These are phyloP conservation scores for Cinara cedri DNA, from an alignment of 2,888 invertebrate species.

Conservation along the genomic window DNA sequence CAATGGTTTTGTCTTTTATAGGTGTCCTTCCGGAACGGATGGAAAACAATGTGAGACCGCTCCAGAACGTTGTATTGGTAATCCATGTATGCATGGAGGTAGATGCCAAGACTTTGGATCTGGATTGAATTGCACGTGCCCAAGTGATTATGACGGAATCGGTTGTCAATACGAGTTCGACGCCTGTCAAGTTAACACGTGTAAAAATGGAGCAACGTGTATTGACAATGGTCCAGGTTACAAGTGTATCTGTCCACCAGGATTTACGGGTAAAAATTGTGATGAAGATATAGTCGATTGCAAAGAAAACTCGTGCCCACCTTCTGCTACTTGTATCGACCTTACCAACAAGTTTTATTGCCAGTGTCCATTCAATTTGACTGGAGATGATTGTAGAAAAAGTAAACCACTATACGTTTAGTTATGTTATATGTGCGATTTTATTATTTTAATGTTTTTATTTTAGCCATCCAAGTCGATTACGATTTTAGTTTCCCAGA, in stretches of 20 bases:
- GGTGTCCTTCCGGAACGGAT: slow-evolving; percentile 92
- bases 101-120: slow-evolving; percentile 95
- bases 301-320: slow-evolving; percentile 91
- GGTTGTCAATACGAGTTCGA: slow-evolving; percentile 94
- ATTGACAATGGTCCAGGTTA: slow-evolving; percentile 84
- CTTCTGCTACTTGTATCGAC: slow-evolving; percentile 90
- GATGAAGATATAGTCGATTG: slow-evolving; percentile 91
- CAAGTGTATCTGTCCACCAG: slow-evolving; percentile 84
- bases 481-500: slow-evolving; percentile 96
- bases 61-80: slow-evolving; percentile 90
- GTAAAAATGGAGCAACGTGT: slow-evolving; percentile 92
- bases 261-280: slow-evolving; percentile 79
- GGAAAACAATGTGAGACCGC: slow-evolving; percentile 97
- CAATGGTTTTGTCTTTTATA: slow-evolving; percentile 61
- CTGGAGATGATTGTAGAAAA: slow-evolving; percentile 95
- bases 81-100: slow-evolving; percentile 95
- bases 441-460: slow-evolving; percentile 58
- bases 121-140: slow-evolving; percentile 91
- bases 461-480: slow-evolving; percentile 93
- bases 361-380: slow-evolving; percentile 94
- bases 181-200: slow-evolving; percentile 87
- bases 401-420: slow-evolving; percentile 68
- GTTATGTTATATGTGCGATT: not conserved
- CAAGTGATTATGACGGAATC: slow-evolving; percentile 81
- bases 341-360: slow-evolving; percentile 90